Evolutionary conservation across 2,888 invertebrate species (phyloP), one percentile per base, ranked within the genome.

Genomic region (Hydraecia micacea): DNA sequence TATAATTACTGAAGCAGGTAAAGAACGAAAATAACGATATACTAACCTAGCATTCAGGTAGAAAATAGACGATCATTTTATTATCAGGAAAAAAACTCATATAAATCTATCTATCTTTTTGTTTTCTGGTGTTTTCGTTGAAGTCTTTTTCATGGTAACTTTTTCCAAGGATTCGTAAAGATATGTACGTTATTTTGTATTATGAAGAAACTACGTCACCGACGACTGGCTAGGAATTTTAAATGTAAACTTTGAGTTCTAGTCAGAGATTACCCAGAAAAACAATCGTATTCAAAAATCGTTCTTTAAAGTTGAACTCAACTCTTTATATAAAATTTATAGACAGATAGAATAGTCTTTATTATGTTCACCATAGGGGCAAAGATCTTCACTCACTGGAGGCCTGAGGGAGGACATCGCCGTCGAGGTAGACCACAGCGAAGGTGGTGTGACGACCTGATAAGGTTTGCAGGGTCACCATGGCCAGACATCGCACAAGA

Each of bases 121-220:
- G 25, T 68, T 28, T 60, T 2, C 2, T 52, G 0, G 21, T 49
- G 28, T 49, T 58, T 65, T 79, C 73, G 73, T 81, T 81, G 75
- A 80, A 60, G 58, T 81, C 69, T 81, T 81, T 81, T 60, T 60
- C 42, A 81, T 65, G 13, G 42, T 58, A 18, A 75, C 9, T 32
- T 58, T 76, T 28, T 68, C 1, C 52, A 80, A 65, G 32, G 25
- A 63, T 58, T 58, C 4, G 13, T 46, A 55, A 21, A 13, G n/a
- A 46, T 60, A 11, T 8, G 0, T 55, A 11, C 11, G 0, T 55
- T 65, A 9, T 21, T 36, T 28, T 32, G 13, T 25, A 8, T 58
- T 18, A 25, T 18, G 5, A 39, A 28, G 11, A 60, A 60, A 32
- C 13, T 62, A 0, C 3, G 7, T 63, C 2, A 8, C 28, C 8